Conservation (phyloP, 1,140 invertebrate species). For the Oryzaephilus surinamensis region DNA sequence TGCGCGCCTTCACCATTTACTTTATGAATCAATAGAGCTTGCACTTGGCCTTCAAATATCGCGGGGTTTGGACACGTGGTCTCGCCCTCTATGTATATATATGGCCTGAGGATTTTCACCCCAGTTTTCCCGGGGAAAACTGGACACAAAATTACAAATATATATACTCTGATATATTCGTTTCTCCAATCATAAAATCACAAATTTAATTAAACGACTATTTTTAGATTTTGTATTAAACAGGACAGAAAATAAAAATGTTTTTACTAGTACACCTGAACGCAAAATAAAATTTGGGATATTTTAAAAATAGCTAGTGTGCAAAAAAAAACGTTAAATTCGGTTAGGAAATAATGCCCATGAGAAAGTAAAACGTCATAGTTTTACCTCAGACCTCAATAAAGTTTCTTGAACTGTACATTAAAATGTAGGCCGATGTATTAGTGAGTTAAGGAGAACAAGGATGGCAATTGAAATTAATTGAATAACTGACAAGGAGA, state of each 20-base stretch:
- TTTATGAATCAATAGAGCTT: conserved; percentile 25
- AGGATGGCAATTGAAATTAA: conserved; percentile 2
- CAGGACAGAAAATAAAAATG: no score
- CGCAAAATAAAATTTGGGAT: no score
- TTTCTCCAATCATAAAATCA: no score
- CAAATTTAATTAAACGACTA: no score
- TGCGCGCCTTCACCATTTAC: conserved; percentile 6
- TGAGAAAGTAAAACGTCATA: conserved; percentile 29
- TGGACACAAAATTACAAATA: no score
- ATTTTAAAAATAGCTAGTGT: no score
- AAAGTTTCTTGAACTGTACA: conserved; percentile 24
- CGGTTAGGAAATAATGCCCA: no score
- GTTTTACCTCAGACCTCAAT: conserved; percentile 25
- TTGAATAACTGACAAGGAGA: not conserved
- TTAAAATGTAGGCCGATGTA: conserved; percentile 20
- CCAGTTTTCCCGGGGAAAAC: conserved; percentile 19
- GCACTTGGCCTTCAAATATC: conserved; percentile 32
- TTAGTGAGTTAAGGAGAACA: conserved; percentile 9
- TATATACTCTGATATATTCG: no score
- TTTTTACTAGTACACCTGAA: no score
- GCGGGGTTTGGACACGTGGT: conserved; percentile 18
- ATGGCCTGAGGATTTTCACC: conserved; percentile 18
- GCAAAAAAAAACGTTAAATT: no score
- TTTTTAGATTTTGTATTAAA: no score
- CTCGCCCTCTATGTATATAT: not conserved